Evolutionary conservation across 2,113 vertebrate genomes (phyloP).

Genomic region (Gallinago media): DNA sequence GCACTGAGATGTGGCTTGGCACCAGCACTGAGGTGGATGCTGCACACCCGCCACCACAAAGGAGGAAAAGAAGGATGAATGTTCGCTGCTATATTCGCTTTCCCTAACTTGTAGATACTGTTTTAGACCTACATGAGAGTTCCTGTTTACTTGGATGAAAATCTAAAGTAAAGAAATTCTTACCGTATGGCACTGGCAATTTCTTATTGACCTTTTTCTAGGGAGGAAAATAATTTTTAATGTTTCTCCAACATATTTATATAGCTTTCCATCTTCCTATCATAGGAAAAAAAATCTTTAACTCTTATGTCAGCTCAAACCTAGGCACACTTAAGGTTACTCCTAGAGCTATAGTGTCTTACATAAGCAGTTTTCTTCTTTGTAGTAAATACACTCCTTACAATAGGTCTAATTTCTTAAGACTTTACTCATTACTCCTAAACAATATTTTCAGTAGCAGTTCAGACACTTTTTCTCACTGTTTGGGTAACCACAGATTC

Average conservation of each 20-base stretch:
- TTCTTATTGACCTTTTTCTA: not conserved
- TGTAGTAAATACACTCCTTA: not conserved
- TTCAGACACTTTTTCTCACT: not conserved
- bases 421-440: not conserved
- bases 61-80: not conserved
- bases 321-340: not conserved
- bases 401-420: not conserved
- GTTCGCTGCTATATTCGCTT: not conserved
- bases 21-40: not conserved
- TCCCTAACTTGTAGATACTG: not conserved
- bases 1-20: not conserved
- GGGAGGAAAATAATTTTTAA: not conserved
- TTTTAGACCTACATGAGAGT: not conserved
- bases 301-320: not conserved
- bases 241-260: not conserved
- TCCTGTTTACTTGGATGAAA: not conserved
- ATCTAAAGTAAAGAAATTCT: not conserved
- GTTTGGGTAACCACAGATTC: not conserved
- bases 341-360: not conserved
- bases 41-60: not conserved
- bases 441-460: not conserved
- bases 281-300: not conserved
- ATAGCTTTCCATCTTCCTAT: not conserved
- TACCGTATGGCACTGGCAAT: not conserved
- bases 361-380: not conserved